Percentiles rank a stretch among this genome's conserved stretches.
Evolutionary conservation across 2,113 vertebrate species (phyloP).

Genomic region (Hemiprocne comata): DNA sequence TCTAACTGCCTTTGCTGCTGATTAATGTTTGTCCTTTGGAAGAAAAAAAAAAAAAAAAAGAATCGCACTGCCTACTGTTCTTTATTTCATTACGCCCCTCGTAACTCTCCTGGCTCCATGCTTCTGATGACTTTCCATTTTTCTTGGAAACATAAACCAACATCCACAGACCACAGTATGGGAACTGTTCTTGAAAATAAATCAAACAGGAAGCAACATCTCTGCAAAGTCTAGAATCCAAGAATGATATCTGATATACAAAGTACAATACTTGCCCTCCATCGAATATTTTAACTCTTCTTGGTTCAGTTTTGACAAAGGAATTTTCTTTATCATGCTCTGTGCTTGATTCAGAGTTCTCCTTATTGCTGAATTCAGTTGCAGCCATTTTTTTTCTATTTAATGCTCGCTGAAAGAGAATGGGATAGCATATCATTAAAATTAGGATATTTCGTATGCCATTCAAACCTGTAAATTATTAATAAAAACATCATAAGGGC

Average conservation of each 20-base stretch:
- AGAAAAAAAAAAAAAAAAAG: not conserved
- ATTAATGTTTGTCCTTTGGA: not conserved
- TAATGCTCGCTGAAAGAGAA: slow-evolving; percentile 79
- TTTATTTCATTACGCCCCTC: slow-evolving; percentile 22
- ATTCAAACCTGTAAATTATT: not conserved
- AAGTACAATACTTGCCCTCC: slow-evolving; percentile 89
- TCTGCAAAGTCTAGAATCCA: not conserved
- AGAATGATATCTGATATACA: slow-evolving; percentile 40
- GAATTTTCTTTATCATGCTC: slow-evolving; percentile 90
- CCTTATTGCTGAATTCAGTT: slow-evolving; percentile 85
- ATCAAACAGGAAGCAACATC: slow-evolving; percentile 11
- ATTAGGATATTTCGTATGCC: not conserved
- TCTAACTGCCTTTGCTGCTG: not conserved
- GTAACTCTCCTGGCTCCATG: not conserved
- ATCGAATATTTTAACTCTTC: slow-evolving; percentile 98
- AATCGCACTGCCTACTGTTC: not conserved
- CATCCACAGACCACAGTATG: slow-evolving; percentile 4
- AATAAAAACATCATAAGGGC: slow-evolving; percentile 1
- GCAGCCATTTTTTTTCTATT: slow-evolving; percentile 80
- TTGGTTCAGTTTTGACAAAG: slow-evolving; percentile 87
- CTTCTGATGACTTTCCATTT: slow-evolving; percentile 49
- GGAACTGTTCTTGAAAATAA: slow-evolving; percentile 18
- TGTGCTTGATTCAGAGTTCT: slow-evolving; percentile 85
- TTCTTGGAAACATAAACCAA: slow-evolving; percentile 47
- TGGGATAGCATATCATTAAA: slow-evolving; percentile 42